Evolutionary conservation across 2,797 vertebrate genomes (phyloP).

Genomic region (Diplodus puntazzo): DNA sequence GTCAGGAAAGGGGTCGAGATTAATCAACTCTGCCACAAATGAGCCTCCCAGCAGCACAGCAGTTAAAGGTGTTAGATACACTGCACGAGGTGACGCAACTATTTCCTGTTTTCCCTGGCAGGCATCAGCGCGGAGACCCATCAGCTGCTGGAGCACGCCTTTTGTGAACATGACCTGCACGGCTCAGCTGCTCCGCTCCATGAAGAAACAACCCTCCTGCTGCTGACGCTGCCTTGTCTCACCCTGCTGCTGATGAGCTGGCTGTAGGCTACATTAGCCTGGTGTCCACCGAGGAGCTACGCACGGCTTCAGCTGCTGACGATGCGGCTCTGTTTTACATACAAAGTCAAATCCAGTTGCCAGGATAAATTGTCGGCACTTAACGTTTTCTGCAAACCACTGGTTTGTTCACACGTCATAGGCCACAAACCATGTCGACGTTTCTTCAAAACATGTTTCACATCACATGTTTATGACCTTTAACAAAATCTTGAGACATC

Average conservation of each 20-base stretch:
- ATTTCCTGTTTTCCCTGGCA: slow-evolving; percentile 52
- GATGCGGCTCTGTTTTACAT: neutral
- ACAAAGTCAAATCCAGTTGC: neutral
- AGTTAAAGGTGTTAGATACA: neutral
- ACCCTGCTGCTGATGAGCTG: slow-evolving; percentile 58
- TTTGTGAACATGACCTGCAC: slow-evolving; percentile 81
- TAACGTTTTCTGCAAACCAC: too few species aligned
- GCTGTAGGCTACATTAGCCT: slow-evolving; percentile 47
- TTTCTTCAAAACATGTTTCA: too few species aligned
- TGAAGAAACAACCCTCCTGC: slow-evolving; percentile 28
- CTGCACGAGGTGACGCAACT: neutral
- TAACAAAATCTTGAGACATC: too few species aligned
- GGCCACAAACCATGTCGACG: too few species aligned
- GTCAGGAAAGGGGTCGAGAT: neutral
- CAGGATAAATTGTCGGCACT: too few species aligned
- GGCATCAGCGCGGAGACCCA: slow-evolving; percentile 84
- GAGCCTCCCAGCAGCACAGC: neutral
- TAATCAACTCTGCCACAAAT: slow-evolving; percentile 17
- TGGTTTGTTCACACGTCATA: too few species aligned
- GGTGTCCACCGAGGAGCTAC: slow-evolving; percentile 1
- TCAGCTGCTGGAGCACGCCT: slow-evolving; percentile 81
- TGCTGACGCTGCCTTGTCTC: slow-evolving; percentile 58
- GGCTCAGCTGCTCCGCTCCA: slow-evolving; percentile 60
- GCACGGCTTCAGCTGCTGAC: neutral
- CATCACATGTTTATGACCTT: too few species aligned